These are phyloP conservation scores for Hippoglossus stenolepis DNA, from an alignment of 2,113 vertebrate species.

Conservation along the genomic window DNA sequence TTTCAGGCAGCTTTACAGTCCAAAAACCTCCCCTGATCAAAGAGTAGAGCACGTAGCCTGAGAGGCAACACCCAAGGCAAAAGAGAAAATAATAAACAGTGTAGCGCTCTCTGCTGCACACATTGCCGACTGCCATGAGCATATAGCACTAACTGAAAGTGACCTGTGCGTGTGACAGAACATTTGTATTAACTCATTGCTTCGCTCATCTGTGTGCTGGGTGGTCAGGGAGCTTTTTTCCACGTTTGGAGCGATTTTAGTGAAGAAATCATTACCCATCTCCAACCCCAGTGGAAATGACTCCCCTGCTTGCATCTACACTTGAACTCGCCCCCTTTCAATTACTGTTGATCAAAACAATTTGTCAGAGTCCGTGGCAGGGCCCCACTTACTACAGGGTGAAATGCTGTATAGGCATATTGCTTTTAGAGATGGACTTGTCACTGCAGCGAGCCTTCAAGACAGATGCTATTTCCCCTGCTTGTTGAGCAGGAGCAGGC, in stretches of 20 bases:
- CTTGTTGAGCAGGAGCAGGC: constrained; percentile 42
- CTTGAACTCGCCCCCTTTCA: constrained; percentile 17
- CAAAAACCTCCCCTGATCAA: not conserved
- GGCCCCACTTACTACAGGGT: constrained; percentile 1
- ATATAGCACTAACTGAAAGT: not conserved
- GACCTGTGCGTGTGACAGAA: not conserved
- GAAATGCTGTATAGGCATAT: constrained; percentile 25
- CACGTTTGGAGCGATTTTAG: not conserved
- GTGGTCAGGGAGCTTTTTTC: too few species aligned
- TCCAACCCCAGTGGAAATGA: not conserved
- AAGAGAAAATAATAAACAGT: not conserved
- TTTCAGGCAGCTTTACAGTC: not conserved
- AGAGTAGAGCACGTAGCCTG: not conserved
- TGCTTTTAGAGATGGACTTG: constrained; percentile 45
- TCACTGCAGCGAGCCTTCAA: constrained; percentile 1
- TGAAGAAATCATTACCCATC: not conserved
- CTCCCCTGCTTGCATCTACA: not conserved
- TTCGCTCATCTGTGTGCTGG: too few species aligned
- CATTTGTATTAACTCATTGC: not conserved
- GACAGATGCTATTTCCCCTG: constrained; percentile 42
- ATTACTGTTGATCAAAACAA: constrained; percentile 33
- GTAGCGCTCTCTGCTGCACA: not conserved
- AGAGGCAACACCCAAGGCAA: not conserved
- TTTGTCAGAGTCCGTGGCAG: constrained; percentile 23
- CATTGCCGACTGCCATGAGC: not conserved